Evolutionary conservation across 1,140 invertebrate genomes (phyloP), one percentile per base, ranked within the genome.

Genomic region (Medauroidea extradentata): DNA sequence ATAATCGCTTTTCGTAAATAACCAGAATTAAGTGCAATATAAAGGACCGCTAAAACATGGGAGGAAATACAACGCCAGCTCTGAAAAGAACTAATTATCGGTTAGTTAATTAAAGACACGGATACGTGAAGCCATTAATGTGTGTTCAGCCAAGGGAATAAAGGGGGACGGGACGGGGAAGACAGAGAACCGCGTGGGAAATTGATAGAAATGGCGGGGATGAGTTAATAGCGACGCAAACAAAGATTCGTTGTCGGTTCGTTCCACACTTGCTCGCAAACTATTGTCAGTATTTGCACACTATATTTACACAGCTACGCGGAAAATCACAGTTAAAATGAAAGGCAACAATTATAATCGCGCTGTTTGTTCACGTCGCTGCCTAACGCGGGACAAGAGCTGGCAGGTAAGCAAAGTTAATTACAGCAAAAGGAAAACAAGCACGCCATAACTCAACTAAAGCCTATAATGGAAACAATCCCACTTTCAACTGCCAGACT

Each of bases 291-390:
- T 34, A 34, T 34, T 34, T 34, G 11, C 11, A 34, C 29, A 34
- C 29, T 34, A 34, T 34, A 34, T 34, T 34, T 34, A 34, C 29
- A 34, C 29, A 34, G 29, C 29, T 34, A 11, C 29, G 4, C 29
- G 29, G 29, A 11, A 34, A 34, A 34, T 34, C 29, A 34, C 11
- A 7, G 29, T 34, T 77, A 76, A 76, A 77, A 77, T 73, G 75
- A 76, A 74, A 73, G 69, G 70, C 67, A 67, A 68, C 65, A 34
- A 7, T 34, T 34, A 34, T 34, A 4, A 7, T n/a, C 50, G 49
- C 56, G 59, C 16, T 18, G 44, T 25, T 48, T 34, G 29, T 34
- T 34, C 4, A 34, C 4, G 29, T 34, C 11, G 4, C 29, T 34
- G 29, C 29, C 29, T 34, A 11, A 11, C 11, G 29, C 29, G 29